A percentile compares a stretch with the other conserved stretches of the same genome.
phyloP scores from a whole-genome alignment of 2,113 vertebrate genomes.

The Oryzias javanicus region DNA sequence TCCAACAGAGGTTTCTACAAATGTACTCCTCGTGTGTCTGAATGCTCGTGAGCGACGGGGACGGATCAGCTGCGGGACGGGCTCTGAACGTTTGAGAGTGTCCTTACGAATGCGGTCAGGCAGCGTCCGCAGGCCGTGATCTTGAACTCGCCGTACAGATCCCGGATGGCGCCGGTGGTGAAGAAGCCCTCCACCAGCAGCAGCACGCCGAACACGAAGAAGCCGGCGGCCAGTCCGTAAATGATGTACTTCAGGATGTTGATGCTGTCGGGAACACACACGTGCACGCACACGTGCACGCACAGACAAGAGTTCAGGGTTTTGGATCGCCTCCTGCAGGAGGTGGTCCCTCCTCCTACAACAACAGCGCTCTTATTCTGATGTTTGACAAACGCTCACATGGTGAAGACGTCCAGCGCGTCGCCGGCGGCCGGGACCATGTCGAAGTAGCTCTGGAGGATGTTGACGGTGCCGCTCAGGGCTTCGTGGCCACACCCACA shows the following conservation, averaged over 20 bases:
- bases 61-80: too few relatives aligned
- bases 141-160: slow-evolving; percentile 97
- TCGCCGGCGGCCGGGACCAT: slow-evolving; percentile 62
- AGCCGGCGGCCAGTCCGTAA: slow-evolving; percentile 94
- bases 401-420: slow-evolving; percentile 61
- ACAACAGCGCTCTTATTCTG: too few relatives aligned
- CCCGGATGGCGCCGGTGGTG: slow-evolving; percentile 94
- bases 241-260: slow-evolving; percentile 99
- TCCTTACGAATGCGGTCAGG: slow-evolving; percentile 91
- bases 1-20: too few relatives aligned
- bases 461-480: slow-evolving; percentile 92
- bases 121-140: slow-evolving; percentile 94
- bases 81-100: neutral
- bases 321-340: too few relatives aligned
- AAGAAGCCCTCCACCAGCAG: slow-evolving; percentile 99
- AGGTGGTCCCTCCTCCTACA: too few relatives aligned
- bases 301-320: too few relatives aligned
- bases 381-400: slow-evolving; percentile 48
- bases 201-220: slow-evolving; percentile 96
- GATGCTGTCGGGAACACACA: slow-evolving; percentile 78
- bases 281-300: slow-evolving; percentile 9
- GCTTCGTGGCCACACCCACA: slow-evolving; percentile 98
- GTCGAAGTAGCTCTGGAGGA: slow-evolving; percentile 92
- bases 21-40: too few relatives aligned
- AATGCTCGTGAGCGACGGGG: too few relatives aligned